Conservation (phyloP, 2,797 vertebrate species). For the Eospalax fontanierii region DNA sequence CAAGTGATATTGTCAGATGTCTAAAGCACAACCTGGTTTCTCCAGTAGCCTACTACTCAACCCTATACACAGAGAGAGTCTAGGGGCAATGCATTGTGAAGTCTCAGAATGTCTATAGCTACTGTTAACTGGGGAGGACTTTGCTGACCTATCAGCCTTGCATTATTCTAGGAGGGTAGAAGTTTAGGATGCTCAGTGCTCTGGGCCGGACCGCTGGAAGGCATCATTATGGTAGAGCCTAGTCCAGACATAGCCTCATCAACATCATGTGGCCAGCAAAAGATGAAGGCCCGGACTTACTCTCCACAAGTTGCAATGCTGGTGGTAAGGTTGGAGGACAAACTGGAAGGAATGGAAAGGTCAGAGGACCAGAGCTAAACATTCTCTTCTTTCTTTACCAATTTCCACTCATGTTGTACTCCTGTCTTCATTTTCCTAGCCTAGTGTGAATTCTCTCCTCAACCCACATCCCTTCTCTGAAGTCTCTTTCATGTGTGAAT, state of each 20-base stretch:
- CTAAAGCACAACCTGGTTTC: not conserved
- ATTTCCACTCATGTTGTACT: not conserved
- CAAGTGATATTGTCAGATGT: not conserved
- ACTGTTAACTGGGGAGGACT: not conserved
- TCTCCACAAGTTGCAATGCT: not conserved
- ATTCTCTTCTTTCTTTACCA: not conserved
- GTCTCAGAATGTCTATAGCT: not conserved
- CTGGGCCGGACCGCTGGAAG: not conserved
- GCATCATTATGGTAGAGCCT: not conserved
- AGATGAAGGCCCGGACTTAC: fast-evolving
- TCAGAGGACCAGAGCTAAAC: not conserved
- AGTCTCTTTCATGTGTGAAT: not conserved
- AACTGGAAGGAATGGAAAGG: too few species aligned
- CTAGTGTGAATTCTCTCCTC: not conserved
- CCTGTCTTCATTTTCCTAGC: not conserved
- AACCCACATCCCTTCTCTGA: not conserved
- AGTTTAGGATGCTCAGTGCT: not conserved
- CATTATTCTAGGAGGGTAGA: not conserved
- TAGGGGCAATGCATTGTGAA: not conserved
- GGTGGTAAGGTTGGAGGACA: too few species aligned
- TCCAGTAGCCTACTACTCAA: not conserved
- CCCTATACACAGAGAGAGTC: not conserved
- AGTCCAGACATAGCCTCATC: not conserved
- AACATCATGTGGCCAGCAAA: too few species aligned
- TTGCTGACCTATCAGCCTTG: not conserved